These are phyloP conservation scores for Zapornia atra DNA, from an alignment of 2,113 vertebrate genomes.

Conservation along the genomic window DNA sequence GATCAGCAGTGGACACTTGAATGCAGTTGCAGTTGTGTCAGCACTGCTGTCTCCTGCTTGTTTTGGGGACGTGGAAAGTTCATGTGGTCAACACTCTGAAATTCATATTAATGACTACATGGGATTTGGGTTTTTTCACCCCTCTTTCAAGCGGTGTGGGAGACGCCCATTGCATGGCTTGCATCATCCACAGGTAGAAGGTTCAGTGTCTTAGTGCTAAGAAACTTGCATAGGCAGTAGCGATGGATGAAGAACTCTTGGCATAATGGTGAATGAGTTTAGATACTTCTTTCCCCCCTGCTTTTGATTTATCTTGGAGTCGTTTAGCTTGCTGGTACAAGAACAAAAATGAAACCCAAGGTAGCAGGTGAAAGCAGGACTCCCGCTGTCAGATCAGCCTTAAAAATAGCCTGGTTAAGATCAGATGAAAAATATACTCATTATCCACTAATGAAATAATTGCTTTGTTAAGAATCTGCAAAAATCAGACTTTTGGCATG, in stretches of 20 bases:
- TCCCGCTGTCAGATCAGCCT: neutral
- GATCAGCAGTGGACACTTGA: neutral
- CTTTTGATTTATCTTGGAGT: neutral
- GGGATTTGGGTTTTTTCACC: neutral
- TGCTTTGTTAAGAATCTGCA: slow-evolving; percentile 28
- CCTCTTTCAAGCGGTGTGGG: neutral
- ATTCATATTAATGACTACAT: neutral
- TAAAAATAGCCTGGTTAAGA: slow-evolving; percentile 18
- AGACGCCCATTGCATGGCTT: neutral
- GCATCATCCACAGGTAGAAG: neutral
- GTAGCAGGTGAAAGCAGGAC: slow-evolving; percentile 7
- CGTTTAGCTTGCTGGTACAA: neutral
- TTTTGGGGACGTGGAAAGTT: neutral
- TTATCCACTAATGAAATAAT: slow-evolving; percentile 59
- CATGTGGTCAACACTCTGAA: neutral
- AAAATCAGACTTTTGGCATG: slow-evolving; percentile 10
- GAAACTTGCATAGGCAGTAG: neutral
- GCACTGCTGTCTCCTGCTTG: neutral
- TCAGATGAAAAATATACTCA: slow-evolving; percentile 13
- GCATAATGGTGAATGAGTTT: neutral
- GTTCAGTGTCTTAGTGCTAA: neutral
- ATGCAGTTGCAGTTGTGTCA: neutral
- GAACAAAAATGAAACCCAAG: neutral
- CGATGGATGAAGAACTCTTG: neutral
- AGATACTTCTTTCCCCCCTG: neutral